phyloP scores from a whole-genome alignment of 2,797 vertebrate species.

The Cuniculus paca region DNA sequence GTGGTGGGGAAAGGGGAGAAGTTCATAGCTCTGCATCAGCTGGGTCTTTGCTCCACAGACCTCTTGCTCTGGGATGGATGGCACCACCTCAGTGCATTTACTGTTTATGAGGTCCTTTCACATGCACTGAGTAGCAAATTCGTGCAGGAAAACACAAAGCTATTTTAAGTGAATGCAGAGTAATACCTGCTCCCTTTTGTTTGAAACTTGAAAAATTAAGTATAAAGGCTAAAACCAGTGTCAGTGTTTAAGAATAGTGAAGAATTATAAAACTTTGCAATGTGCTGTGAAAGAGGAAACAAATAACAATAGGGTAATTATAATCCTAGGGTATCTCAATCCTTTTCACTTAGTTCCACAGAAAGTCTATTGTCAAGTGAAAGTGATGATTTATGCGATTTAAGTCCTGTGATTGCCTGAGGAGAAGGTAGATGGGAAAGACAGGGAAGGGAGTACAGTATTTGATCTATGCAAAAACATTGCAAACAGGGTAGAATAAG shows the following conservation, averaged over 20 bases:
- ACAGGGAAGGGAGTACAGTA: neutral
- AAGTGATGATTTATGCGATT: constrained; percentile 13
- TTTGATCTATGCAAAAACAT: constrained; percentile 4
- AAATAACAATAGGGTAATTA: neutral
- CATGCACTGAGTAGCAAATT: neutral
- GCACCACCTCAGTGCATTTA: neutral
- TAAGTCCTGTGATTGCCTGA: neutral
- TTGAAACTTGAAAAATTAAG: constrained; percentile 50
- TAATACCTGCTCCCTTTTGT: constrained; percentile 8
- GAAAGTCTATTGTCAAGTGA: constrained; percentile 48
- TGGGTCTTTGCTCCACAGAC: neutral
- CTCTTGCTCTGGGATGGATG: neutral
- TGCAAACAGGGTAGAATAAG: neutral
- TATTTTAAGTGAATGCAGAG: constrained; percentile 30
- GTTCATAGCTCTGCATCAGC: neutral
- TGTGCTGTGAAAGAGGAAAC: constrained; percentile 28
- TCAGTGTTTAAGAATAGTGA: constrained; percentile 20
- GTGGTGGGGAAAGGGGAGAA: too few species aligned
- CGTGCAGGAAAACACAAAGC: neutral
- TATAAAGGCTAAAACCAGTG: constrained; percentile 38
- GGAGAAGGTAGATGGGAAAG: neutral
- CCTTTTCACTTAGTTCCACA: constrained; percentile 58
- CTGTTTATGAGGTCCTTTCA: neutral
- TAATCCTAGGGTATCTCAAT: neutral
- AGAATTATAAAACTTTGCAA: constrained; percentile 11